Conservation (phyloP, 53 echinoderm and acorn worm genomes). For the Glandiceps talaboti region DNA sequence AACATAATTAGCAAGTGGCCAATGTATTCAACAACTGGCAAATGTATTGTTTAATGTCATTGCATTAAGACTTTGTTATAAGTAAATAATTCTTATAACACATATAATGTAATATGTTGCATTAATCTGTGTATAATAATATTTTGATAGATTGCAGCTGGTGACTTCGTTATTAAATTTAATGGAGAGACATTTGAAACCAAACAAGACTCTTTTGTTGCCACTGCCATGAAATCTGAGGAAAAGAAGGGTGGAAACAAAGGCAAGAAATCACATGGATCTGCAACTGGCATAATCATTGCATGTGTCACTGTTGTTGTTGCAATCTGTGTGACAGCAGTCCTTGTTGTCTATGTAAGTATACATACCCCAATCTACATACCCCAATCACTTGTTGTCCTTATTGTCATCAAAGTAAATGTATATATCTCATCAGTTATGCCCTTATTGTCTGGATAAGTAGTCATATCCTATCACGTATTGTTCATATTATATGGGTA, state of each 20-base stretch:
- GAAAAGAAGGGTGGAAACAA: not conserved
- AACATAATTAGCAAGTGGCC: too few relatives aligned
- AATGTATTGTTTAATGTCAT: too few relatives aligned
- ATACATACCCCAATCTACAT: not conserved
- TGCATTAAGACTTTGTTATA: too few relatives aligned
- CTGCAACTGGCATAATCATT: not conserved
- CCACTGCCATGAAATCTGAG: not conserved
- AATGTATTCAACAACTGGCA: too few relatives aligned
- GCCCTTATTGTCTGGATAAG: too few relatives aligned
- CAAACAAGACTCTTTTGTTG: not conserved
- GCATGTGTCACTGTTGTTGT: not conserved
- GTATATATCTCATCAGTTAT: not conserved
- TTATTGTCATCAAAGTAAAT: not conserved
- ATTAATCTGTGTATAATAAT: not conserved
- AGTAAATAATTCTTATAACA: too few relatives aligned
- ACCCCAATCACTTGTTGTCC: not conserved
- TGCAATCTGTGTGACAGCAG: not conserved
- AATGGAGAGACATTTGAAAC: not conserved
- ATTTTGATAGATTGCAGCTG: not conserved
- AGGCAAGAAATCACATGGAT: too few relatives aligned
- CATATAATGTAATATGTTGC: too few relatives aligned
- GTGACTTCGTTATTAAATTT: not conserved
- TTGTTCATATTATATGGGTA: too few relatives aligned
- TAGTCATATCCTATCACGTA: too few relatives aligned
- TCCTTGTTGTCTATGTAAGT: not conserved